Evolutionary conservation across 2,888 invertebrate species (phyloP).

Genomic region (Gari tellinella): DNA sequence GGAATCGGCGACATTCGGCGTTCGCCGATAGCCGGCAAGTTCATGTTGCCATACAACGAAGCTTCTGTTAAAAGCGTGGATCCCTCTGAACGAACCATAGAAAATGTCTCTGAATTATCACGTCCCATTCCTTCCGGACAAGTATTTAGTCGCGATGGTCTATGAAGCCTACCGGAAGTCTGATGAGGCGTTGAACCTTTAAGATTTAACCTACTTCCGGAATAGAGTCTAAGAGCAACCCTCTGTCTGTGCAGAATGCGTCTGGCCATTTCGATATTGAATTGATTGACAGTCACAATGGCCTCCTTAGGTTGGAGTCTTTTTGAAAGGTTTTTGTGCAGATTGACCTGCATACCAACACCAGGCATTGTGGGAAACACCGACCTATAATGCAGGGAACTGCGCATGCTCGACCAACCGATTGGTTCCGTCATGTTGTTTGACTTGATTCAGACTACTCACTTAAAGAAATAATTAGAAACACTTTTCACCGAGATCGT

Average conservation of each 20-base stretch:
- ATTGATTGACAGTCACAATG: conserved; percentile 39
- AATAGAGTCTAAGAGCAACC: conserved; percentile 48
- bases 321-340: conserved; percentile 61
- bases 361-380: conserved; percentile 60
- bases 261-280: conserved; percentile 61
- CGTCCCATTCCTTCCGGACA: conserved; percentile 48
- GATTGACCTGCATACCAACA: conserved; percentile 60
- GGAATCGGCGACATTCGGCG: conserved; percentile 54
- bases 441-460: too few species aligned
- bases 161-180: conserved; percentile 52
- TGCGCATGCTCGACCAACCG: conserved; percentile 64
- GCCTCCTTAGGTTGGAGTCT: conserved; percentile 60
- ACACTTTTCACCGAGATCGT: too few species aligned
- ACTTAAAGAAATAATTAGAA: too few species aligned
- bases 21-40: conserved; percentile 22
- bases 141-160: conserved; percentile 47
- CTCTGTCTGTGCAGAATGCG: conserved; percentile 62
- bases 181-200: conserved; percentile 55
- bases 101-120: conserved; percentile 43
- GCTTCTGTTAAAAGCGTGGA: conserved; percentile 55
- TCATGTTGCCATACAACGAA: conserved; percentile 37
- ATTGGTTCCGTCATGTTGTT: conserved; percentile 58
- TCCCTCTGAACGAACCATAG: conserved; percentile 46
- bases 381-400: conserved; percentile 62
- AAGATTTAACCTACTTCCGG: conserved; percentile 55